Evolutionary conservation across 1,140 invertebrate genomes (phyloP), one percentile per base, ranked within the genome.

Genomic region (Thaumatotibia leucotreta): DNA sequence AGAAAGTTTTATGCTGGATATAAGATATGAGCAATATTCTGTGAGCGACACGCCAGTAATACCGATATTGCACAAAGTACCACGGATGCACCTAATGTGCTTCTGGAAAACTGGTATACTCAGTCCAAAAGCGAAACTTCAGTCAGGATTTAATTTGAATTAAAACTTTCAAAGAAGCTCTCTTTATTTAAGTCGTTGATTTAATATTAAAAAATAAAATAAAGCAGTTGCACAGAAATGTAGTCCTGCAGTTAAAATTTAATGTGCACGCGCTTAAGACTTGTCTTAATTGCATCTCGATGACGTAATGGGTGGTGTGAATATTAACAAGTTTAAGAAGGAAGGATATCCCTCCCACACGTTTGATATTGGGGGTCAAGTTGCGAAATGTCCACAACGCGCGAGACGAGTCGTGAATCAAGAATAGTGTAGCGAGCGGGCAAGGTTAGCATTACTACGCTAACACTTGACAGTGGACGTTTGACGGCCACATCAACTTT

Each of bases 351-450:
- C 23, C 8, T n/a, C 29, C 52, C 52, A 58, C 52, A 29, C 27
- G 52, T 27, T 27, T 58, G 23, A 14, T 20, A 45, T 31, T 27
- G 52, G 52, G 52, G 61, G 61, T 62, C 32, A 35, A 20, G 32
- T 62, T 62, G 61, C 61, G 61, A 62, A 62, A 62, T 62, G 61
- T 35, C 61, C 61, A 62, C 61, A 62, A 62, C n/a, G 29, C 61
- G 61, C 9, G 22, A 35, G 33, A 62, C 70, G 66, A 65, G 61
- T 66, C 52, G 66, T 79, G 71, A 83, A 81, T 80, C 76, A 71
- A 78, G 73, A 82, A 77, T 31, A n/a, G 27, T 58, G 27, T 24
- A 58, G 52, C 52, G 52, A 58, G n/a, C 52, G 52, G 24, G 23
- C 52, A 58, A 58, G 52, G 52, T 58, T 58, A 58, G 3, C 52